These are phyloP conservation scores for Gavialis gangeticus DNA, from an alignment of 2,113 vertebrate species.

Conservation along the genomic window DNA sequence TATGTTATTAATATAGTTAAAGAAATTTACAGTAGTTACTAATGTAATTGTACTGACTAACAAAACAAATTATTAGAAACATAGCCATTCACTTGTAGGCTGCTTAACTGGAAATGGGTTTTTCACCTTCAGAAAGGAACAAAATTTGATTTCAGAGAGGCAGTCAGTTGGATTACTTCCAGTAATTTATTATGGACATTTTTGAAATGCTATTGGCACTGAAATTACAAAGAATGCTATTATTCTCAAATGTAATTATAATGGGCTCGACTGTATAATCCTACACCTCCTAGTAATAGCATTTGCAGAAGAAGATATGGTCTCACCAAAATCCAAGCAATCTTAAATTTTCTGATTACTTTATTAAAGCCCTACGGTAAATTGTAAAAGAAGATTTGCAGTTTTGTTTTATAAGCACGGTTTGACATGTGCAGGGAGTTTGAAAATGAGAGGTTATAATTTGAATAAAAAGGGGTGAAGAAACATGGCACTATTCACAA, in stretches of 20 bases:
- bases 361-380: constrained; percentile 27
- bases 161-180: constrained; percentile 63
- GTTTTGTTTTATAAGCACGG: neutral
- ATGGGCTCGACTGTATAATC: constrained; percentile 58
- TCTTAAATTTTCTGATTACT: constrained; percentile 45
- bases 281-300: constrained; percentile 54
- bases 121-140: constrained; percentile 54
- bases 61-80: constrained; percentile 52
- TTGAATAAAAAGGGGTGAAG: constrained; percentile 8
- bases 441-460: neutral
- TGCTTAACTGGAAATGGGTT: constrained; percentile 35
- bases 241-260: constrained; percentile 68
- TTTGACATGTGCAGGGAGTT: neutral
- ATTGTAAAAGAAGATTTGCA: constrained; percentile 6
- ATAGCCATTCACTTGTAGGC: constrained; percentile 5
- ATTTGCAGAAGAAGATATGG: constrained; percentile 47
- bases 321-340: constrained; percentile 47
- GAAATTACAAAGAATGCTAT: constrained; percentile 43
- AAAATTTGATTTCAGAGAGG: constrained; percentile 69
- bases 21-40: constrained; percentile 23
- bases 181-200: constrained; percentile 63
- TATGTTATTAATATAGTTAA: constrained; percentile 45
- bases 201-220: constrained; percentile 64
- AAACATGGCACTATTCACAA: neutral
- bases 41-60: constrained; percentile 47